Evolutionary conservation across 1,140 invertebrate genomes (phyloP).

Genomic region (Pollicipes pollicipes): DNA sequence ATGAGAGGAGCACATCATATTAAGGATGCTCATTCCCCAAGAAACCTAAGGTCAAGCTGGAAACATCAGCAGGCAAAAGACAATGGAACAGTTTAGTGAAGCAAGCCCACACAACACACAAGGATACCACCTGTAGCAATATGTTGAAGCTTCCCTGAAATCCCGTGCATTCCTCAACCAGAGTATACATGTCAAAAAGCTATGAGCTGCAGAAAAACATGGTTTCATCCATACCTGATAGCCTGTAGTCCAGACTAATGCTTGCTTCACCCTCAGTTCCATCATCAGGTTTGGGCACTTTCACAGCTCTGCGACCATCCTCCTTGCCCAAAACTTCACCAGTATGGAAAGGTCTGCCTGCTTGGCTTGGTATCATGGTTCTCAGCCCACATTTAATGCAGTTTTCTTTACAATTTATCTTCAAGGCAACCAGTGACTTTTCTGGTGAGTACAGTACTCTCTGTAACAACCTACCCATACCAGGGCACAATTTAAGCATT

Average conservation of each 20-base stretch:
- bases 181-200: too few species aligned
- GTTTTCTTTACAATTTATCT: neutral
- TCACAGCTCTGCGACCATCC: neutral
- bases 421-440: neutral
- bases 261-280: neutral
- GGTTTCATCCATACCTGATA: too few species aligned
- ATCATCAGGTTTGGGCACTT: neutral
- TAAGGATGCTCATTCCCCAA: too few species aligned
- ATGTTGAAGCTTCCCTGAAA: too few species aligned
- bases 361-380: conserved; percentile 5
- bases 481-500: neutral
- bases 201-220: too few species aligned
- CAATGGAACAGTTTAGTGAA: too few species aligned
- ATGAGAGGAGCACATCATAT: too few species aligned
- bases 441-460: neutral
- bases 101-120: too few species aligned
- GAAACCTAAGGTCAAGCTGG: too few species aligned
- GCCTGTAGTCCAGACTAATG: neutral
- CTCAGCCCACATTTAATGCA: neutral
- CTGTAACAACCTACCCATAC: neutral
- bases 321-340: neutral
- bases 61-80: too few species aligned
- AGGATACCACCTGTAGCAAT: too few species aligned
- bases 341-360: conserved; percentile 3
- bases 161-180: too few species aligned